phyloP scores from a whole-genome alignment of 2,888 invertebrate genomes.

The Saturnia pavonia region DNA sequence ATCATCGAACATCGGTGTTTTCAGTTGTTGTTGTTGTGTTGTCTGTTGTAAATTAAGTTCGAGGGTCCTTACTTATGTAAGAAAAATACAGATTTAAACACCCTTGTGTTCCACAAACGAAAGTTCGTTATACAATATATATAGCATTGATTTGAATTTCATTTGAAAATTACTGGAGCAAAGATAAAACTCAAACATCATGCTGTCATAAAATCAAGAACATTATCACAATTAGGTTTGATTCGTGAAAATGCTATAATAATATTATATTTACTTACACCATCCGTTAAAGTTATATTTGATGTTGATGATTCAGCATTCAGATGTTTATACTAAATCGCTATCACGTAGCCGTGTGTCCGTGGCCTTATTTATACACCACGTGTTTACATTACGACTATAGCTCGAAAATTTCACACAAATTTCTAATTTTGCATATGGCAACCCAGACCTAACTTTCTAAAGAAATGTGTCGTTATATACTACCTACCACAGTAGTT shows the following conservation, averaged over 20 bases:
- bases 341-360: slow-evolving; percentile 9
- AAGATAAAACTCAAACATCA: neutral
- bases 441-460: slow-evolving; percentile 7
- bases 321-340: slow-evolving; percentile 11
- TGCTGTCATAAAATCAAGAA: neutral
- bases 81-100: too few relatives aligned
- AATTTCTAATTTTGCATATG: slow-evolving; percentile 16
- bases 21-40: too few relatives aligned
- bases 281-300: neutral
- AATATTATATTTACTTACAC: neutral
- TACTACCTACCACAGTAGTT: neutral
- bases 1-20: too few relatives aligned
- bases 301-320: slow-evolving; percentile 7
- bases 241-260: slow-evolving; percentile 2
- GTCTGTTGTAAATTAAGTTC: too few relatives aligned
- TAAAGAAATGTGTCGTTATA: neutral
- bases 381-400: slow-evolving; percentile 10
- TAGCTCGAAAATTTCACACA: slow-evolving; percentile 12
- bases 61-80: too few relatives aligned
- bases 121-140: too few relatives aligned
- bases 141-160: neutral
- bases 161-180: neutral
- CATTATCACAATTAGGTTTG: neutral
- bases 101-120: too few relatives aligned
- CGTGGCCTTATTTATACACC: slow-evolving; percentile 4